These are phyloP conservation scores for Gymnobelideus leadbeateri DNA, from an alignment of 2,113 vertebrate genomes.

Conservation along the genomic window DNA sequence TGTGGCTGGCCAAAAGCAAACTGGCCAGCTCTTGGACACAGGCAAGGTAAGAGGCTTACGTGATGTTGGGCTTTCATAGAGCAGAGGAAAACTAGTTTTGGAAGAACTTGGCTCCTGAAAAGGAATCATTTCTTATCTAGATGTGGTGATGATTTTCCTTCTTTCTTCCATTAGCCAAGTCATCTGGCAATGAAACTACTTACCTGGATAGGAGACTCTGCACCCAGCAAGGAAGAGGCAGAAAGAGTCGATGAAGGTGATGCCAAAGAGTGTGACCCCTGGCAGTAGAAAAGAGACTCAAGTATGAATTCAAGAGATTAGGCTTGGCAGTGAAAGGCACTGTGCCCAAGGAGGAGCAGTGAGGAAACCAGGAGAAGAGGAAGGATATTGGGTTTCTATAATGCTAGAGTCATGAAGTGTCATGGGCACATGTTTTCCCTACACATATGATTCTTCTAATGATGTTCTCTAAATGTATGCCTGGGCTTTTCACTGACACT, in stretches of 20 bases:
- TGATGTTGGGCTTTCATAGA: neutral
- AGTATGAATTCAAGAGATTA: neutral
- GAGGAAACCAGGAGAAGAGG: neutral
- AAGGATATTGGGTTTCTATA: neutral
- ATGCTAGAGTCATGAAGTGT: neutral
- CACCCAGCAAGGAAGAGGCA: neutral
- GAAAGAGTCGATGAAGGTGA: neutral
- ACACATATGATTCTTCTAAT: neutral
- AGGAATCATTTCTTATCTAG: no score
- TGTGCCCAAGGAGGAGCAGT: neutral
- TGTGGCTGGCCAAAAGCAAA: neutral
- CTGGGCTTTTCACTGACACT: neutral
- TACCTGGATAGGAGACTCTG: neutral
- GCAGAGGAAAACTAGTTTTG: neutral
- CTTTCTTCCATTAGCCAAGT: neutral
- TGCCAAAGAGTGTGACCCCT: neutral
- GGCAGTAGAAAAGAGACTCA: neutral
- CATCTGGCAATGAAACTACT: neutral
- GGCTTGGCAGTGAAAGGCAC: neutral
- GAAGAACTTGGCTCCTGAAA: neutral
- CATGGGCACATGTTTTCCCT: neutral
- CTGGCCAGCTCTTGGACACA: neutral
- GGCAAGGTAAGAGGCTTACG: neutral
- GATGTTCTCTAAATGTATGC: neutral
- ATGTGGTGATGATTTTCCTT: no score